phyloP scores from a whole-genome alignment of 2,888 invertebrate species.

The Hemistola chrysoprasaria region DNA sequence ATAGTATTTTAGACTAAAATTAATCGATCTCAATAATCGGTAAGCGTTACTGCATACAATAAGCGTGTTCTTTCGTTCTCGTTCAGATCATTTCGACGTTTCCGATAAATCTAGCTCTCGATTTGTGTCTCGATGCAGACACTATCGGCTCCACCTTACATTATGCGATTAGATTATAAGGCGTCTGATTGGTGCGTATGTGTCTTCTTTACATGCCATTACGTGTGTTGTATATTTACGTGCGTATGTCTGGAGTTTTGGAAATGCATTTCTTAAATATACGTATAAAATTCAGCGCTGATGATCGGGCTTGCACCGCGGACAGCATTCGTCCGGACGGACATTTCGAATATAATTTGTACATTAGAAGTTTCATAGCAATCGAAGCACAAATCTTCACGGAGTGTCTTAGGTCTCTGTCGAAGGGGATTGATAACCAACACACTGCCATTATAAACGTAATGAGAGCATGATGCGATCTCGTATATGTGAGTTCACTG shows the following conservation, averaged over 20 bases:
- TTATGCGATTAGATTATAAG: slow-evolving; percentile 36
- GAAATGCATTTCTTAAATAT: slow-evolving; percentile 76
- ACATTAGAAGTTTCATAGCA: slow-evolving; percentile 61
- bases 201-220: slow-evolving; percentile 75
- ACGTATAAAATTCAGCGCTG: slow-evolving; percentile 60
- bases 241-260: slow-evolving; percentile 69
- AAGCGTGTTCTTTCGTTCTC: slow-evolving; percentile 49
- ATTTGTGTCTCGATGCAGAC: slow-evolving; percentile 8
- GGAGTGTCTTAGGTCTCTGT: slow-evolving; percentile 66
- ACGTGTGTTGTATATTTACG: slow-evolving; percentile 62
- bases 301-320: slow-evolving; percentile 75
- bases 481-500: slow-evolving; percentile 52
- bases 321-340: slow-evolving; percentile 58
- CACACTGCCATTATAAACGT: slow-evolving; percentile 77
- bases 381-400: slow-evolving; percentile 71
- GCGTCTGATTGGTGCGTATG: slow-evolving; percentile 70
- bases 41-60: slow-evolving; percentile 66
- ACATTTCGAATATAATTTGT: slow-evolving; percentile 58
- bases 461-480: slow-evolving; percentile 56
- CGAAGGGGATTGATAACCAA: slow-evolving; percentile 57
- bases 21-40: slow-evolving; percentile 77
- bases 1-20: slow-evolving; percentile 72
- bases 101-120: slow-evolving; percentile 14
- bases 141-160: slow-evolving; percentile 6
- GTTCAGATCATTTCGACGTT: slow-evolving; percentile 13